phyloP scores from a whole-genome alignment of 2,888 invertebrate species.

The Meiosimyza decipiens region DNA sequence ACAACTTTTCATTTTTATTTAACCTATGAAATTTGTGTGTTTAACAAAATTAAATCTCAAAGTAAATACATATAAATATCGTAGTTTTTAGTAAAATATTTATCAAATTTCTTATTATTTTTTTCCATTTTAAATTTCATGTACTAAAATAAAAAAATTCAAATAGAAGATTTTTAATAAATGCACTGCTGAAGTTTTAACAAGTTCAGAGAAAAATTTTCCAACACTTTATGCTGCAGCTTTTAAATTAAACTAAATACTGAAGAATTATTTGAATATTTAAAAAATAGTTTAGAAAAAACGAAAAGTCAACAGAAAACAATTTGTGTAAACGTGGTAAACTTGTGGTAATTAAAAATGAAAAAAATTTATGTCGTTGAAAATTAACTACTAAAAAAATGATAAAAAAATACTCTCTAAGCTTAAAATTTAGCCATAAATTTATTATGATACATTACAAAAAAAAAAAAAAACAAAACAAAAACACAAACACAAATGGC shows the following conservation, averaged over 20 bases:
- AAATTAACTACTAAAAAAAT: constrained; percentile 32
- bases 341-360: constrained; percentile 32
- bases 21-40: background rate
- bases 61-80: background rate
- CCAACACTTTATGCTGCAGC: constrained; percentile 19
- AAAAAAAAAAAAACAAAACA: constrained; percentile 44
- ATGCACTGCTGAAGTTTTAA: too few species aligned
- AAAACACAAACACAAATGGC: constrained; percentile 36
- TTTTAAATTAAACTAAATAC: constrained; percentile 6
- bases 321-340: constrained; percentile 29
- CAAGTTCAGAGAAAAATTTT: too few species aligned
- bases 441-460: constrained; percentile 37
- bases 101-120: too few species aligned
- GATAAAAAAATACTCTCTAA: constrained; percentile 41
- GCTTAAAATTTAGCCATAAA: constrained; percentile 43
- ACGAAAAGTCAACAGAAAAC: constrained; percentile 1
- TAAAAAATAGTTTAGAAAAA: background rate
- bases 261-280: background rate
- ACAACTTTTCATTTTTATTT: background rate
- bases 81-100: background rate
- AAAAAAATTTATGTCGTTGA: constrained; percentile 32
- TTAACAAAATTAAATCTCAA: background rate
- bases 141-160: too few species aligned
- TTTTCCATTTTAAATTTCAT: too few species aligned
- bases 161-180: too few species aligned